Evolutionary conservation across 2,797 vertebrate species (phyloP).

Genomic region (Microhierax caerulescens): DNA sequence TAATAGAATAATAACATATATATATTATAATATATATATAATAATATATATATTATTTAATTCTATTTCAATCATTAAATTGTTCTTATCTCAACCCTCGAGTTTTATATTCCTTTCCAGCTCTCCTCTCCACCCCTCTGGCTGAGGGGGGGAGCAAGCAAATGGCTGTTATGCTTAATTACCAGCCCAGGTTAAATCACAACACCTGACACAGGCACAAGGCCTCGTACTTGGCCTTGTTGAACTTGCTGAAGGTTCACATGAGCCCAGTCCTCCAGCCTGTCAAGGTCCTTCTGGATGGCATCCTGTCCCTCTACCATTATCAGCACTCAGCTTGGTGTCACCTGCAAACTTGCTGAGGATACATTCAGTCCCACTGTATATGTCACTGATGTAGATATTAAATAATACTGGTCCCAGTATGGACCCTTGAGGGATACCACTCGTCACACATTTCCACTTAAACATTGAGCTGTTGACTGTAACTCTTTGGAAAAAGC

Average conservation of each 20-base stretch:
- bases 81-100: too few species aligned
- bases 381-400: neutral
- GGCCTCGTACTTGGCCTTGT: neutral
- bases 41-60: too few species aligned
- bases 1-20: too few species aligned
- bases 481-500: neutral
- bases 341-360: neutral
- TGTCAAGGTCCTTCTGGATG: neutral
- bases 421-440: neutral
- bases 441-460: neutral
- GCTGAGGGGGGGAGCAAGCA: too few species aligned
- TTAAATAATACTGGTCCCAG: neutral
- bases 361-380: neutral
- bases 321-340: neutral
- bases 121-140: too few species aligned
- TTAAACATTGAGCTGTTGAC: neutral
- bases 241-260: neutral
- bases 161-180: too few species aligned
- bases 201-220: neutral
- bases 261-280: neutral
- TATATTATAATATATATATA: too few species aligned
- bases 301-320: fast-evolving
- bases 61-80: too few species aligned
- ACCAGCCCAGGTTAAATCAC: too few species aligned
- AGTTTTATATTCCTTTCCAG: too few species aligned